phyloP scores from a whole-genome alignment of 2,113 vertebrate genomes.

The Crotophaga sulcirostris region DNA sequence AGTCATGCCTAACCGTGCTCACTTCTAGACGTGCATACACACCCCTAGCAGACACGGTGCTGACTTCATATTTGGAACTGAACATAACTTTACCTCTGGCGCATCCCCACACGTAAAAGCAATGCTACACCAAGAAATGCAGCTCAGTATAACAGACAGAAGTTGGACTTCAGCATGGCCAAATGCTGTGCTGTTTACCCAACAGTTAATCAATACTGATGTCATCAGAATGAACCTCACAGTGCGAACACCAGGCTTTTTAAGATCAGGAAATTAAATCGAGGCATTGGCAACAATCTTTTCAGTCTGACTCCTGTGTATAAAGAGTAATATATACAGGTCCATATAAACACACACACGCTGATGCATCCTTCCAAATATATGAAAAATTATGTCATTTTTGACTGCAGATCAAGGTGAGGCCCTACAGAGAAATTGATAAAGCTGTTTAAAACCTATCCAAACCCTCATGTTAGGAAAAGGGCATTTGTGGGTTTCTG shows the following conservation, averaged over 20 bases:
- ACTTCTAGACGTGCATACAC: not conserved
- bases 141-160: not conserved
- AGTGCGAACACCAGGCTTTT: not conserved
- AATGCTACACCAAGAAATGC: not conserved
- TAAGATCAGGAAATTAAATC: not conserved
- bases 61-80: not conserved
- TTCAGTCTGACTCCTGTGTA: not conserved
- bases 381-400: not conserved
- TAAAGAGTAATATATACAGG: not conserved
- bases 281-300: not conserved
- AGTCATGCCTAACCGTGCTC: not conserved
- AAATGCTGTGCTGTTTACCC: not conserved
- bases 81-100: not conserved
- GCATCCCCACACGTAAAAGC: not conserved
- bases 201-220: not conserved
- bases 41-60: accelerated
- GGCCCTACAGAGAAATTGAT: not conserved
- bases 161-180: not conserved
- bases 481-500: not conserved
- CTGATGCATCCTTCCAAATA: not conserved
- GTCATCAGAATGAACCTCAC: not conserved
- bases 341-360: not conserved
- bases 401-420: not conserved
- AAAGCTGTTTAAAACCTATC: not conserved
- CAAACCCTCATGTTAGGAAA: not conserved